Conservation (phyloP, 1,140 invertebrate genomes). For the Zeugodacus cucurbitae region DNA sequence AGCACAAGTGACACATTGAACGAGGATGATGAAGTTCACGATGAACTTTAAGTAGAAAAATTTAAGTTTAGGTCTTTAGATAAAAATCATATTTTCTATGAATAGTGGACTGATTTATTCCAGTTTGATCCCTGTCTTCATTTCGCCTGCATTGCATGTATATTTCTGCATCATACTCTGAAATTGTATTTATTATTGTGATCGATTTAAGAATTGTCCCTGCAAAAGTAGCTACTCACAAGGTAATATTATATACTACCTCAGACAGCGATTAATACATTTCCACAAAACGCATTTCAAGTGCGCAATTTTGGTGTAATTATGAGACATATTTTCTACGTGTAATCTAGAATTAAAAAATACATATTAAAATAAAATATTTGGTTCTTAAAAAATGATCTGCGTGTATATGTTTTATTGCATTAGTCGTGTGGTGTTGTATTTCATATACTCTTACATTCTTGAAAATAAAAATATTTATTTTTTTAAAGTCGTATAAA, state of each 20-base stretch:
- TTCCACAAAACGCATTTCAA: not conserved
- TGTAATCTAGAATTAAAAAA: not conserved
- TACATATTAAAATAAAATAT: not conserved
- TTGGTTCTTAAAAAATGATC: not conserved
- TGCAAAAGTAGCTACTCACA: not conserved
- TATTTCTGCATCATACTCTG: not conserved
- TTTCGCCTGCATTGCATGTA: constrained; percentile 19
- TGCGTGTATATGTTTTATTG: not conserved
- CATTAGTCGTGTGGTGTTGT: not conserved
- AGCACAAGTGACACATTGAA: not conserved
- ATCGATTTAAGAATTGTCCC: not conserved
- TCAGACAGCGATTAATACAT: not conserved
- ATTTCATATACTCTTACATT: not conserved
- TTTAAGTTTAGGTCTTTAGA: constrained; percentile 51
- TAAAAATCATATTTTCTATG: constrained; percentile 51
- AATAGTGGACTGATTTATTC: constrained; percentile 51
- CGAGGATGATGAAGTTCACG: not conserved
- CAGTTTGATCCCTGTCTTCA: not conserved
- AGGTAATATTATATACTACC: not conserved
- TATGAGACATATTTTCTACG: not conserved
- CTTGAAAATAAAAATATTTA: not conserved
- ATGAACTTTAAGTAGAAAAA: constrained; percentile 35
- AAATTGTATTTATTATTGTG: not conserved
- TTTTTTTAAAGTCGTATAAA: not conserved
- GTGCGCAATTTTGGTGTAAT: not conserved